Evolutionary conservation across 2,113 vertebrate species (phyloP).

Genomic region (Epinephelus moara): DNA sequence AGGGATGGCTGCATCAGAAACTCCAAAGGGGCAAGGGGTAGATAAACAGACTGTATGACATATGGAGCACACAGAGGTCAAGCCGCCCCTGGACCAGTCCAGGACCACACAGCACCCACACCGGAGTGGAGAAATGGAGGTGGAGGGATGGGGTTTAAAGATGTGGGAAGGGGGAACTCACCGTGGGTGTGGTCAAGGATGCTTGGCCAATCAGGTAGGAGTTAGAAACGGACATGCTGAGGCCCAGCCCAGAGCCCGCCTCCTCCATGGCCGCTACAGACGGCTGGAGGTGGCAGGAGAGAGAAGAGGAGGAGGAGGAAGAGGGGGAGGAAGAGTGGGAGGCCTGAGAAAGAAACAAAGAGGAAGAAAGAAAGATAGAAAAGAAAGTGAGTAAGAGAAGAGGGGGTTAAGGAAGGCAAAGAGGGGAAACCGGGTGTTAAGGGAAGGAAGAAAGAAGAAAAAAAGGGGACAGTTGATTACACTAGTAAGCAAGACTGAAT

Average conservation of each 20-base stretch:
- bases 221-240: constrained; percentile 98
- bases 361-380: constrained; percentile 19
- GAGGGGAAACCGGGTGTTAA: constrained; percentile 28
- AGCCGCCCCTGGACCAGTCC: constrained; percentile 45
- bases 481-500: constrained; percentile 67
- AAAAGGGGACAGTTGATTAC: constrained; percentile 64
- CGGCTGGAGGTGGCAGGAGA: constrained; percentile 90
- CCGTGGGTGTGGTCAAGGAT: constrained; percentile 94
- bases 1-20: constrained; percentile 6
- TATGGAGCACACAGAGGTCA: constrained; percentile 56
- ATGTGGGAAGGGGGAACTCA: constrained; percentile 84
- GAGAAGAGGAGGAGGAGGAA: constrained; percentile 93
- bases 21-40: neutral
- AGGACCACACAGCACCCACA: constrained; percentile 68
- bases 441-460: constrained; percentile 26
- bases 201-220: constrained; percentile 98
- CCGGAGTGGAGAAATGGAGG: constrained; percentile 24
- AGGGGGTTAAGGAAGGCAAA: constrained; percentile 15
- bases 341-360: constrained; percentile 86
- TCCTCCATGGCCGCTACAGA: constrained; percentile 93
- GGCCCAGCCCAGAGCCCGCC: constrained; percentile 90
- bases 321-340: constrained; percentile 95
- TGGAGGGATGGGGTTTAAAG: constrained; percentile 1
- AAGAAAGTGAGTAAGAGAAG: constrained; percentile 47
- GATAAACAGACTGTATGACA: constrained; percentile 43